A percentile compares a stretch with the other conserved stretches of the same genome.
These are phyloP conservation scores for Romanogobio albipinnatus DNA, from an alignment of 2,113 vertebrate genomes.

Conservation along the genomic window DNA sequence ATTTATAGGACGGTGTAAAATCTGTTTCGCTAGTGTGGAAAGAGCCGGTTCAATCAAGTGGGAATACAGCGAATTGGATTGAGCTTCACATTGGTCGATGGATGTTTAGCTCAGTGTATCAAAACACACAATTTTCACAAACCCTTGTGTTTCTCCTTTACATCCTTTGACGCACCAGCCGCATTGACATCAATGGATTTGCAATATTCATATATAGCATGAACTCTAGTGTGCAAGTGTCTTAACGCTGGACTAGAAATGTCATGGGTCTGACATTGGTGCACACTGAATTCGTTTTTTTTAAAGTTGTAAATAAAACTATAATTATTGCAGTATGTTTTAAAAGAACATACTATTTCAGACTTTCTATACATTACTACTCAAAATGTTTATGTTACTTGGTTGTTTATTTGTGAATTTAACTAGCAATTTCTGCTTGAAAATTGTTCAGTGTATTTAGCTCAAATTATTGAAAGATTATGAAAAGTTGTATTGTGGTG, in stretches of 20 bases:
- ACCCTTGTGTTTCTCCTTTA: background rate
- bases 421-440: background rate
- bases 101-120: background rate
- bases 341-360: too few species aligned
- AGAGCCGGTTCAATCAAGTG: background rate
- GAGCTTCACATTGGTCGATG: background rate
- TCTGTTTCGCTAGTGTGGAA: background rate
- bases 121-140: background rate
- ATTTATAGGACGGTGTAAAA: conserved; percentile 38
- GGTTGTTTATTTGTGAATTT: background rate
- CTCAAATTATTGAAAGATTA: background rate
- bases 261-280: background rate
- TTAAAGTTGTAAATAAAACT: too few species aligned
- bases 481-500: background rate
- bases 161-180: background rate
- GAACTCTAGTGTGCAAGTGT: background rate
- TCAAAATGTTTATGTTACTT: background rate
- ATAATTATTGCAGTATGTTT: too few species aligned
- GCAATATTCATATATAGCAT: background rate
- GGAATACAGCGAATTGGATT: background rate
- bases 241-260: background rate
- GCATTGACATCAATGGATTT: background rate
- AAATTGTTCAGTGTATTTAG: background rate
- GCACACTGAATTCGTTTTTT: too few species aligned
- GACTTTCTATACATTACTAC: too few species aligned